A percentile compares a stretch with the other conserved stretches of the same genome.
Conservation (phyloP, 2,113 vertebrate species). For the Capra hircus region DNA sequence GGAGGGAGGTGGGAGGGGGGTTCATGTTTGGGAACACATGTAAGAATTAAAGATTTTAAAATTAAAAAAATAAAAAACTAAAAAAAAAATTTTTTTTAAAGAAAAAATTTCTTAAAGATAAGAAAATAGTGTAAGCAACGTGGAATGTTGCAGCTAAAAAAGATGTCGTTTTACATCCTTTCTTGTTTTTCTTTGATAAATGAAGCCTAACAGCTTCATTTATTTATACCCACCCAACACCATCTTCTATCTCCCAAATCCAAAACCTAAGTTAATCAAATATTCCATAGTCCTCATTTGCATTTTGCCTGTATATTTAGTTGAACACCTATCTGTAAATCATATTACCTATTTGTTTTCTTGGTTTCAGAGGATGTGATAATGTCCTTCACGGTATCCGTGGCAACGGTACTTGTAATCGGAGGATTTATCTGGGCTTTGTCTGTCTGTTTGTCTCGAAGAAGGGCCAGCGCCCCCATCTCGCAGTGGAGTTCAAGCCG, state of each 20-base stretch:
- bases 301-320: background rate
- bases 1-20: too few species aligned
- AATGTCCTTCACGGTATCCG: slow-evolving; percentile 93
- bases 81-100: too few species aligned
- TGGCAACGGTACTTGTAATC: slow-evolving; percentile 90
- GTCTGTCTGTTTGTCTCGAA: slow-evolving; percentile 89
- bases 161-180: background rate
- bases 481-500: slow-evolving; percentile 84
- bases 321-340: background rate
- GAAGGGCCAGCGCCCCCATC: slow-evolving; percentile 91
- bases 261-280: background rate
- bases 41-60: too few species aligned
- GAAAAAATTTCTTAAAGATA: background rate
- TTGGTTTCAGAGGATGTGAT: slow-evolving; percentile 88
- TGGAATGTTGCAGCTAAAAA: background rate
- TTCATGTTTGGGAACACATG: too few species aligned
- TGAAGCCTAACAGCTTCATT: background rate
- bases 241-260: background rate
- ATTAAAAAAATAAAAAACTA: too few species aligned
- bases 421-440: slow-evolving; percentile 90
- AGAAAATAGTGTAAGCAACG: background rate
- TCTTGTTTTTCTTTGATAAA: background rate
- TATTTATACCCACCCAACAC: background rate
- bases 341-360: background rate
- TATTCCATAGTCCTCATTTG: background rate